Evolutionary conservation across 2,113 vertebrate species (phyloP), one percentile per base, ranked within the genome.

Genomic region (Dipodomys merriami): DNA sequence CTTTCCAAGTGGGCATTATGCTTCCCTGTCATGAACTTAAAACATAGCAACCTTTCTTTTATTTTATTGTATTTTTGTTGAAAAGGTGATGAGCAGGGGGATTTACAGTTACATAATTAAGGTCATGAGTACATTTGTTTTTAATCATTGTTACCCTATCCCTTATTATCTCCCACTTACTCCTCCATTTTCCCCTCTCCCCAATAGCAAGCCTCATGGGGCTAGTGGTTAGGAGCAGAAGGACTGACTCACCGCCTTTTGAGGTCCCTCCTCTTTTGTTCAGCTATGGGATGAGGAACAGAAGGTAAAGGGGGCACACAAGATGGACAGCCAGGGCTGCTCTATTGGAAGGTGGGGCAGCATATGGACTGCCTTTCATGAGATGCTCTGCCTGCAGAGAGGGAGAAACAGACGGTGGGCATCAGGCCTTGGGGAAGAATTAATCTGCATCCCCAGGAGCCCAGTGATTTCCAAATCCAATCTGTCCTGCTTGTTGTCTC

Each of bases 11-110:
- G 8, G 33, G 15, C 35, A 18, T 30, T 67, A 39, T 39, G 25
- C 84, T 87, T 69, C 25, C 86, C 68, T 90, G 10, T 44, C 80
- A 33, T 81, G 67, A 72, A 86, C 73, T 85, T 87, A 57, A 90
- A 94, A 93, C 39, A 81, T 65, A 85, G 62, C 60, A 46, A 62
- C 18, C 57, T 92, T 83, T 73, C 88, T 60, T 76, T 39, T 39
- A 39, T 39, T 39, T 39, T 39, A 39, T 39, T 39, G 39, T 39
- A 39, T 39, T 39, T 39, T 39, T 39, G 39, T 39, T 39, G 39
- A 39, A 39, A 39, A 39, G 39, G 39, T 39, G 39, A 39, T 39
- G 39, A 39, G 39, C 39, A 39, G 39, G 39, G 39, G 39, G 39
- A 39, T 39, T 39, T 39, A 39, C 39, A 39, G 39, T 39, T 39